Conservation (phyloP, 2,888 invertebrate genomes). For the Drosophila meridiana region DNA sequence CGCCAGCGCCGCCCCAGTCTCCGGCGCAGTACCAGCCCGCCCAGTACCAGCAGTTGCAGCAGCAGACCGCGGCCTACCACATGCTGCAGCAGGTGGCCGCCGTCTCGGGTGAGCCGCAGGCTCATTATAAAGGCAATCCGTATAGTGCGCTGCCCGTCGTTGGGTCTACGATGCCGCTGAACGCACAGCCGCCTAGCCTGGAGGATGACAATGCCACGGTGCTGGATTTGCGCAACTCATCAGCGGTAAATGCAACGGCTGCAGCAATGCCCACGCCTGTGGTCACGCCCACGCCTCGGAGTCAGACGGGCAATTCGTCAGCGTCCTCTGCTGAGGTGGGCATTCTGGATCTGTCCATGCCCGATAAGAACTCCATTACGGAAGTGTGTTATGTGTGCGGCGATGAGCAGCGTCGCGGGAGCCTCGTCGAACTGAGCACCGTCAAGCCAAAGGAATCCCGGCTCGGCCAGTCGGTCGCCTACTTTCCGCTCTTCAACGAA, state of each 20-base stretch:
- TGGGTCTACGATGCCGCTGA: slow-evolving; percentile 34
- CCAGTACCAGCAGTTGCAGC: slow-evolving; percentile 72
- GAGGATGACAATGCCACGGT: slow-evolving; percentile 83
- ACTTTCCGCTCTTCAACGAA: slow-evolving; percentile 91
- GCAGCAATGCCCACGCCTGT: slow-evolving; percentile 44
- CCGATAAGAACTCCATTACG: slow-evolving; percentile 95
- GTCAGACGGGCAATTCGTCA: slow-evolving; percentile 30
- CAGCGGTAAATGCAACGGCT: slow-evolving; percentile 36
- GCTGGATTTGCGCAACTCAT: slow-evolving; percentile 84
- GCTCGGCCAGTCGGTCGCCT: slow-evolving; percentile 87
- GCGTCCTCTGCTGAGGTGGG: slow-evolving; percentile 88
- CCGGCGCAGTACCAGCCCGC: slow-evolving; percentile 67
- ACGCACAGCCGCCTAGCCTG: slow-evolving; percentile 45
- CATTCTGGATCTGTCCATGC: slow-evolving; percentile 95
- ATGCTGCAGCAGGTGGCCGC: slow-evolving; percentile 74
- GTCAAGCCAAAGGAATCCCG: slow-evolving; percentile 86
- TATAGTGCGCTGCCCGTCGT: slow-evolving; percentile 70
- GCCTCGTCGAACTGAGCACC: slow-evolving; percentile 89
- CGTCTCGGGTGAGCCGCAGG: slow-evolving; percentile 71
- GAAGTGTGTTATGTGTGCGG: slow-evolving; percentile 97
- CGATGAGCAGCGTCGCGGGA: slow-evolving; percentile 93
- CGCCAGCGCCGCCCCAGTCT: slow-evolving; percentile 45
- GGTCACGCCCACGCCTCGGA: slow-evolving; percentile 35
- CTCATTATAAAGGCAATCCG: slow-evolving; percentile 72
- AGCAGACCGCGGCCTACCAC: slow-evolving; percentile 74